A percentile compares a stretch with the other conserved stretches of the same genome.
Conservation (phyloP, 2,888 invertebrate genomes). For the Sipha maydis region DNA sequence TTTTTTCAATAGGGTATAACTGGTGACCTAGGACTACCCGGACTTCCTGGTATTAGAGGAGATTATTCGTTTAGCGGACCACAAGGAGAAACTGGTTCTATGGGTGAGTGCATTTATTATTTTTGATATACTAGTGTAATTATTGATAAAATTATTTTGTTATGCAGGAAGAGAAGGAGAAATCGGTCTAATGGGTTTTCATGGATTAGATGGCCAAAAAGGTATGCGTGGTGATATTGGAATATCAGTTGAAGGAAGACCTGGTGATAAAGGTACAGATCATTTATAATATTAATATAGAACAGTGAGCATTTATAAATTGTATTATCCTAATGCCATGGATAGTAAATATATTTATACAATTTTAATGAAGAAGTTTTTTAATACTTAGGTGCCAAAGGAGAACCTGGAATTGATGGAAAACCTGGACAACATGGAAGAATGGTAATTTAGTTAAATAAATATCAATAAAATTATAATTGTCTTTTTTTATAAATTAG, state of each 20-base stretch:
- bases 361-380: background rate
- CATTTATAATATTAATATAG: background rate
- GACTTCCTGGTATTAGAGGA: slow-evolving; percentile 68
- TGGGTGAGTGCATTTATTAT: slow-evolving; percentile 67
- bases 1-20: slow-evolving; percentile 41
- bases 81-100: slow-evolving; percentile 73
- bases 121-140: background rate
- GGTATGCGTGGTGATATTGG: slow-evolving; percentile 49
- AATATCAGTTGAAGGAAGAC: background rate
- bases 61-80: slow-evolving; percentile 74
- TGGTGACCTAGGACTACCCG: slow-evolving; percentile 63
- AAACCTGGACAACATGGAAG: slow-evolving; percentile 67
- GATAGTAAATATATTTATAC: background rate
- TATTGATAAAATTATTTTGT: background rate
- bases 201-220: slow-evolving; percentile 28
- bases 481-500: too few species aligned
- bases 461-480: too few species aligned
- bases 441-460: slow-evolving; percentile 33
- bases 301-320: background rate
- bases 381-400: slow-evolving; percentile 67
- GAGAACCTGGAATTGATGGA: slow-evolving; percentile 71
- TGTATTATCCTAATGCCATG: background rate
- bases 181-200: background rate
- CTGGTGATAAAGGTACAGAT: slow-evolving; percentile 34
- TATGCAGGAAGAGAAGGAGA: slow-evolving; percentile 35